Conservation (phyloP, 2,113 vertebrate genomes). For the Chaenocephalus aceratus region DNA sequence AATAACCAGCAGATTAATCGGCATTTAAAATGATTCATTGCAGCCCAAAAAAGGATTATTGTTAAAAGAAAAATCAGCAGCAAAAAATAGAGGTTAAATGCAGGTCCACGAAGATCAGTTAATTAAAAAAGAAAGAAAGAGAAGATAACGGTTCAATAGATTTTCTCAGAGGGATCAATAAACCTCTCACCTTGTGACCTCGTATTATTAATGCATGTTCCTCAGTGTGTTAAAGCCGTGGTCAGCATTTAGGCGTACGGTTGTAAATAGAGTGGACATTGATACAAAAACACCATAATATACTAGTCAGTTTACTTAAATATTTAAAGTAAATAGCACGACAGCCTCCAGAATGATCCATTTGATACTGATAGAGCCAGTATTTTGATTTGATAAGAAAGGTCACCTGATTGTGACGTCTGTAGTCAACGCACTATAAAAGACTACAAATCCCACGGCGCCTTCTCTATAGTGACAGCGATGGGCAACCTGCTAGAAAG, state of each 20-base stretch:
- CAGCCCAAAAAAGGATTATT: not conserved
- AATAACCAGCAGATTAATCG: not conserved
- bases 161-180: not conserved
- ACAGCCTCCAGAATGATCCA: not conserved
- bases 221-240: not conserved
- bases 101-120: not conserved
- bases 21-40: not conserved
- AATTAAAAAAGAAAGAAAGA: not conserved
- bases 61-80: not conserved
- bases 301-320: not conserved
- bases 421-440: no score
- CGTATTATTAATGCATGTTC: no score
- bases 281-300: not conserved
- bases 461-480: no score
- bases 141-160: not conserved
- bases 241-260: not conserved
- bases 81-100: no score
- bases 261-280: no score
- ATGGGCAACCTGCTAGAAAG: no score
- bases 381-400: no score
- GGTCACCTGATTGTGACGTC: no score
- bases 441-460: no score
- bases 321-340: not conserved
- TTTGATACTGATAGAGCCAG: no score
- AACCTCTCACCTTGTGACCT: not conserved